Percentiles rank a stretch among this genome's conserved stretches.
Evolutionary conservation across 2,113 vertebrate genomes (phyloP).

Genomic region (Malurus alboscapulatus): DNA sequence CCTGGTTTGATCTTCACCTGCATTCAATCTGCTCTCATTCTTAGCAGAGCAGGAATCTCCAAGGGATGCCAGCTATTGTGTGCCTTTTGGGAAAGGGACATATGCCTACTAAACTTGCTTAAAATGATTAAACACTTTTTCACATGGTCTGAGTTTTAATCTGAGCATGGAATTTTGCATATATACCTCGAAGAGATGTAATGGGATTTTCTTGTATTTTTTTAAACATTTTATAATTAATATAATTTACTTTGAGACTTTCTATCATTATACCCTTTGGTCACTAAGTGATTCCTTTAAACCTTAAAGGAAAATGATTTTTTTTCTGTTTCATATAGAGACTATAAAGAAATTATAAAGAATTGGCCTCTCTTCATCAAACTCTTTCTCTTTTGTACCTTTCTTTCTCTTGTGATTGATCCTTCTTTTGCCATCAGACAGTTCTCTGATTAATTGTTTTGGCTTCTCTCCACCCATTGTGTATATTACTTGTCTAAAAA

Average conservation of each 20-base stretch:
- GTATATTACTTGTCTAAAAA: neutral
- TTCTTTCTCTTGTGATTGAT: neutral
- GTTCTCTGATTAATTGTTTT: neutral
- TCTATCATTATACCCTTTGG: neutral
- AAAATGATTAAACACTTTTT: neutral
- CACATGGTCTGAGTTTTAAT: neutral
- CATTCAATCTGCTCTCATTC: conserved; percentile 7
- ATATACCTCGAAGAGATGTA: neutral
- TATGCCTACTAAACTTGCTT: neutral
- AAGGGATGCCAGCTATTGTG: neutral
- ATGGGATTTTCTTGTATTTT: too few relatives aligned
- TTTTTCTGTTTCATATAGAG: neutral
- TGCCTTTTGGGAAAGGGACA: neutral
- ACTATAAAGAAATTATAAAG: neutral
- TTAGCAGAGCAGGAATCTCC: neutral
- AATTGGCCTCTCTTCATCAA: neutral
- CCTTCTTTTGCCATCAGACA: neutral
- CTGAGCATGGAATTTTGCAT: neutral
- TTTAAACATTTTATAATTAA: neutral
- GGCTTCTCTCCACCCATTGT: neutral
- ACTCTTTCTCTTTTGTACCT: neutral
- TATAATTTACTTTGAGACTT: neutral
- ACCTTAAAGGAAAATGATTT: neutral
- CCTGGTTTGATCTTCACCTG: conserved; percentile 19
- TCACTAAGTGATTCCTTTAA: neutral